Conservation (phyloP, 2,888 invertebrate genomes). For the Hesperia comma region DNA sequence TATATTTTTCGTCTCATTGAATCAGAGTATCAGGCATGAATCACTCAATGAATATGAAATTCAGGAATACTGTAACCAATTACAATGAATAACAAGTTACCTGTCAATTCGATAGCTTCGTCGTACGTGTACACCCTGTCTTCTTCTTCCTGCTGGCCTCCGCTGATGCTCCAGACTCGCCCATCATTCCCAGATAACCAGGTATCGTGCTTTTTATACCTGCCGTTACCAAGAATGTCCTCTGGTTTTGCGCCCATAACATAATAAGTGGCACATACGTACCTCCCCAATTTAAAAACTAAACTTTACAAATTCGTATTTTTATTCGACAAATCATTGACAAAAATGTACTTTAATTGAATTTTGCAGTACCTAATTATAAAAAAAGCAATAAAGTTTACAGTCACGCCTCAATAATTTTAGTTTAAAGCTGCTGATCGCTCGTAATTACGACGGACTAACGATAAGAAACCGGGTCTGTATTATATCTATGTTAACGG, state of each 20-base stretch:
- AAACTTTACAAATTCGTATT: neutral
- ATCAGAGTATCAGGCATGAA: too few species aligned
- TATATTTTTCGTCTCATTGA: too few species aligned
- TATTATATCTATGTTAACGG: too few species aligned
- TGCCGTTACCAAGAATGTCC: neutral
- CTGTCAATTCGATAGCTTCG: slow-evolving; percentile 56
- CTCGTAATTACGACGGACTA: too few species aligned
- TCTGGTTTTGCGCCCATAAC: slow-evolving; percentile 17
- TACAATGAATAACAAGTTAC: slow-evolving; percentile 42
- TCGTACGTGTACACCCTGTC: slow-evolving; percentile 46
- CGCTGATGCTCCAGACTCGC: slow-evolving; percentile 9
- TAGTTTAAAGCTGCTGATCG: too few species aligned
- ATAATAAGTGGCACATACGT: neutral
- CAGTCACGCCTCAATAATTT: too few species aligned
- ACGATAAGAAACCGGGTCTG: too few species aligned
- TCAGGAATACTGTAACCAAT: too few species aligned
- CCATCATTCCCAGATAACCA: neutral
- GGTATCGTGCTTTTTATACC: slow-evolving; percentile 4
- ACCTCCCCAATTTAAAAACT: neutral
- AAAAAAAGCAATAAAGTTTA: too few species aligned
- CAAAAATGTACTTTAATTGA: neutral
- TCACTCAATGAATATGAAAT: neutral
- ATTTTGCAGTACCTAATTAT: too few species aligned
- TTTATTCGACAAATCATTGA: neutral
- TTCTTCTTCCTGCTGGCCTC: slow-evolving; percentile 4